Evolutionary conservation across 2,797 vertebrate species (phyloP), one percentile per base, ranked within the genome.

Genomic region (Perodicticus potto): DNA sequence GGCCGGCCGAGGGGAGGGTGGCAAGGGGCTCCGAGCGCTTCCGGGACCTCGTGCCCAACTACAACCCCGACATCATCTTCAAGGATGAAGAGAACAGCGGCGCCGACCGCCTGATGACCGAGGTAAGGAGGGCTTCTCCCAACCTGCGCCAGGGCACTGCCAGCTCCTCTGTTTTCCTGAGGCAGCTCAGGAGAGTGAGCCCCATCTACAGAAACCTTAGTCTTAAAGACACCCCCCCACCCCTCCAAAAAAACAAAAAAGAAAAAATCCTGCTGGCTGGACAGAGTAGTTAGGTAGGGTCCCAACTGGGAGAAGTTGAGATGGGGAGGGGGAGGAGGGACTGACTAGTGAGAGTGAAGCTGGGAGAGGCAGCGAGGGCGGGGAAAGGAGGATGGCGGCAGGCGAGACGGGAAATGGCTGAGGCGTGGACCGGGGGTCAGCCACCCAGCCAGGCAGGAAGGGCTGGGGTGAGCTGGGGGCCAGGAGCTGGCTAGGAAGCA

Each of bases 51-150:
- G 99, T 99, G 96, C 99, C 99, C 98, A 99, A 99, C 98, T 99
- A 99, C 99, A 99, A 99, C 98, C 99, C 99, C 10, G 99, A 99
- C 98, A 99, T 99, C 97, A 98, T 99, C 98, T 99, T 99, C 98
- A 99, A 99, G 98, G 99, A 99, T 98, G 99, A 99, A 97, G 99
- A 99, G 98, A 99, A 99, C 98, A 99, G 99, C 77, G 99, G 99
- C 37, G 99, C 99, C 0, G 99, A 99, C 98, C 99, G 99, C 91
- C 99, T 99, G 97, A 99, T 99, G 99, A 99, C 99, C 1, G 99
- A 99, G 99, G 99, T 99, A 99, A 98, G 99, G 94, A 95, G 70
- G 55, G 34, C 53, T 45, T 80, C 70, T 90, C 34, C 49, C 93
- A 65, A 97, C 97, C 96, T 97, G 93, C 2, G 34, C 91, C 23